Evolutionary conservation across 2,888 invertebrate species (phyloP).

Genomic region (Colletes collaris): DNA sequence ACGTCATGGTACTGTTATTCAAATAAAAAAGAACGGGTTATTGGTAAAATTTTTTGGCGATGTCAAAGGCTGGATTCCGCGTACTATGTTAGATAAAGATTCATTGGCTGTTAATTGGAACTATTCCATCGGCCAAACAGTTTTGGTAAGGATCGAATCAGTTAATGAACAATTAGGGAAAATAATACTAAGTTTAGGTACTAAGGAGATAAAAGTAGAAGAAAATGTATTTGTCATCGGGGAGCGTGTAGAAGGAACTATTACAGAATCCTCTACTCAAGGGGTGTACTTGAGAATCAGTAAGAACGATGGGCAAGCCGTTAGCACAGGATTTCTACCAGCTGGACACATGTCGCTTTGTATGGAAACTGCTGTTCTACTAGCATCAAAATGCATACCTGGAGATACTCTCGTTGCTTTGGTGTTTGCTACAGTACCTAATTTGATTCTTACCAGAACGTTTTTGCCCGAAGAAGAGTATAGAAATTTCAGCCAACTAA

Average conservation of each 20-base stretch:
- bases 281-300: constrained; percentile 73
- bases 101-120: constrained; percentile 80
- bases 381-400: constrained; percentile 70
- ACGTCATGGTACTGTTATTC: constrained; percentile 85
- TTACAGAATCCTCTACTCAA: constrained; percentile 72
- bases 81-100: constrained; percentile 78
- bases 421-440: constrained; percentile 74
- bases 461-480: constrained; percentile 64
- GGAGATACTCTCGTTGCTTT: constrained; percentile 74
- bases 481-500: constrained; percentile 65
- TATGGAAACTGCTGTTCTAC: constrained; percentile 70
- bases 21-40: constrained; percentile 84
- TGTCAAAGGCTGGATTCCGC: constrained; percentile 84
- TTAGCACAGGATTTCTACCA: constrained; percentile 74
- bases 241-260: constrained; percentile 73
- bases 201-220: constrained; percentile 11
- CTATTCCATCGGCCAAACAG: constrained; percentile 86
- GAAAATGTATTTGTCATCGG: constrained; percentile 62
- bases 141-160: constrained; percentile 63
- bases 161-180: constrained; percentile 57
- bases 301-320: constrained; percentile 41
- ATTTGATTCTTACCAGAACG: constrained; percentile 73
- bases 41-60: constrained; percentile 86
- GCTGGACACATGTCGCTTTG: constrained; percentile 78
- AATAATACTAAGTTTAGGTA: constrained; percentile 58